Evolutionary conservation across 2,888 invertebrate genomes (phyloP).

Genomic region (Quadroppia sp.): DNA sequence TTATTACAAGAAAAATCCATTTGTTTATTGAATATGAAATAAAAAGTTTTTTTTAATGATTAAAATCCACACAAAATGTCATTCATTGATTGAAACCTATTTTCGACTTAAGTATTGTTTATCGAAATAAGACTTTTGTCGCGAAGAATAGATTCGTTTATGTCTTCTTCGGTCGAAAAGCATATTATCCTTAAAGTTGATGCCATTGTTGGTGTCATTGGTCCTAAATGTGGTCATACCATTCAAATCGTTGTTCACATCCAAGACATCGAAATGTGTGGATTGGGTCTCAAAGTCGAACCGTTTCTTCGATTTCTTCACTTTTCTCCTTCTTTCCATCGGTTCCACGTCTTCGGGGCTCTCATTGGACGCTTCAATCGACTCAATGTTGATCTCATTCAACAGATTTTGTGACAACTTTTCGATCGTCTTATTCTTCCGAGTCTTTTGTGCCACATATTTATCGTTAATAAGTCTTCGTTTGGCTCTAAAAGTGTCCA

Average conservation of each 20-base stretch:
- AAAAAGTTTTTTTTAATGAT: neutral
- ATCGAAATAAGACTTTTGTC: neutral
- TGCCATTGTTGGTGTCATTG: neutral
- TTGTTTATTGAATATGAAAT: no score
- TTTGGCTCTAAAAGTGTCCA: neutral
- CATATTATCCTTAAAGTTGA: constrained; percentile 1
- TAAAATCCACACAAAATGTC: neutral
- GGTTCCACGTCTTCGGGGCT: neutral
- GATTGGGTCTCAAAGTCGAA: neutral
- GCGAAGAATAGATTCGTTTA: neutral
- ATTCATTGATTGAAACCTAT: neutral
- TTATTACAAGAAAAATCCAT: no score
- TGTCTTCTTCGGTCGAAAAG: neutral
- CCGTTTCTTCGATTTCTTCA: constrained; percentile 2
- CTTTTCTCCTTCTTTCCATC: neutral
- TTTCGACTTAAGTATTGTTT: neutral
- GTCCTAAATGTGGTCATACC: neutral
- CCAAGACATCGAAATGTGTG: neutral
- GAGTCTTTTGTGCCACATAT: neutral
- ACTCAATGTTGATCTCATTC: neutral
- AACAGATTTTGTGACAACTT: neutral
- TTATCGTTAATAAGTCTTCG: neutral
- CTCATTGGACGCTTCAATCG: neutral
- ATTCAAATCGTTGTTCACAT: neutral
- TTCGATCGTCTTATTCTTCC: neutral